Evolutionary conservation across 2,113 vertebrate genomes (phyloP), one percentile per base, ranked within the genome.

Genomic region (Tapirus terrestris): DNA sequence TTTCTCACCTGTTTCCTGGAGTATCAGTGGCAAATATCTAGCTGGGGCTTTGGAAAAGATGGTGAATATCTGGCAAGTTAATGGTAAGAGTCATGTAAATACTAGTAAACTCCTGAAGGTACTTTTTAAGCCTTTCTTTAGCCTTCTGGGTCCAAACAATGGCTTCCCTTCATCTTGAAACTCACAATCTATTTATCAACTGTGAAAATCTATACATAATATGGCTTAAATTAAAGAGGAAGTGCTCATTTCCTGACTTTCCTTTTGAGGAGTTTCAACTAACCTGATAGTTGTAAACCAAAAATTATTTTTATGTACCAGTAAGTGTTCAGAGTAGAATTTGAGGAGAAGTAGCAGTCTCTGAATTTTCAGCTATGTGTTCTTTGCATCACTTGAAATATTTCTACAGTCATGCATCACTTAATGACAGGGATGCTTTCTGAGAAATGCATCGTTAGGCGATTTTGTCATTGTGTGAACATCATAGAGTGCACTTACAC

Each of bases 51-150:
- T 99, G 79, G 99, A 99, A 90, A 99, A 99, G 97, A 98, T 99
- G 98, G 99, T 99, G 96, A 99, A 99, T 99, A 99, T 99, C 94
- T 99, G 99, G 99, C 99, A 99, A 98, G 99, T 99, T 92, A 99
- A 99, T 58, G 99, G 99, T 99, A 99, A 77, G 98, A 67, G 20
- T 87, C 80, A 65, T 39, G 36, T 76, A 88, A 92, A 60, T 45
- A 29, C 56, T 65, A 67, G 20, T 60, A 91, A 80, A 79, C n/a
- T 73, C 9, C 8, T 53, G 18, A 89, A 80, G 39, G 10, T 70
- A 43, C 20, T 72, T 23, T 53, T 36, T 70, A 88, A 63, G 27
- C 58, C 75, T 83, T 88, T 84, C 33, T 92, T 27, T 76, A 68
- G 48, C 43, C 31, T 81, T 88, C 29, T 93, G 45, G 93, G 33